Evolutionary conservation across 64 coral and sea anemone genomes (phyloP).

Genomic region (Stichodactyla helianthus): DNA sequence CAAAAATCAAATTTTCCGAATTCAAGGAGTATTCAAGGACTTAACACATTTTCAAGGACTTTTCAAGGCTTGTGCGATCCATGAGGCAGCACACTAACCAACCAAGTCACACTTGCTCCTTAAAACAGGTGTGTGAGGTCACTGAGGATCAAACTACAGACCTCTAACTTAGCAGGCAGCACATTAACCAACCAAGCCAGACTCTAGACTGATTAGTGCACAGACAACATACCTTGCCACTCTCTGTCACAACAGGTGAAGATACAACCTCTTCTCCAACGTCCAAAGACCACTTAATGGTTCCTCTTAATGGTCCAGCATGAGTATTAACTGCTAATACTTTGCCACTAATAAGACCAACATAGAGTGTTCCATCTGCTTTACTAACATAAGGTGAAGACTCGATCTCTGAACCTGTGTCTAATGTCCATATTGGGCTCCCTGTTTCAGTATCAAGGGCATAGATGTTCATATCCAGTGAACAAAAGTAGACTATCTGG

Average conservation of each 20-base stretch:
- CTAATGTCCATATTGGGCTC: constrained; percentile 57
- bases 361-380: constrained; percentile 65
- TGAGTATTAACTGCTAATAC: constrained; percentile 68
- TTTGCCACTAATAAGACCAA: constrained; percentile 76
- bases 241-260: constrained; percentile 71
- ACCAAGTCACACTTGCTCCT: too few species aligned
- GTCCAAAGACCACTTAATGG: constrained; percentile 63
- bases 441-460: constrained; percentile 62
- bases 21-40: too few species aligned
- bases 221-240: constrained; percentile 57
- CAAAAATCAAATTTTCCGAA: too few species aligned
- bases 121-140: too few species aligned
- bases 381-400: constrained; percentile 65
- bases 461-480: constrained; percentile 76
- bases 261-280: constrained; percentile 79
- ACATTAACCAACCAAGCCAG: too few species aligned
- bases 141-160: too few species aligned
- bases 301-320: constrained; percentile 66
- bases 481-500: constrained; percentile 75
- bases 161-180: too few species aligned
- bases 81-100: too few species aligned
- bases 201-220: not conserved
- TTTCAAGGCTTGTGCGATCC: too few species aligned
- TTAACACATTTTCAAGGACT: too few species aligned
- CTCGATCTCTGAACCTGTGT: constrained; percentile 78